Percentiles rank a stretch among this genome's conserved stretches.
phyloP scores from a whole-genome alignment of 2,888 invertebrate species.

The Heliconius charithonia region DNA sequence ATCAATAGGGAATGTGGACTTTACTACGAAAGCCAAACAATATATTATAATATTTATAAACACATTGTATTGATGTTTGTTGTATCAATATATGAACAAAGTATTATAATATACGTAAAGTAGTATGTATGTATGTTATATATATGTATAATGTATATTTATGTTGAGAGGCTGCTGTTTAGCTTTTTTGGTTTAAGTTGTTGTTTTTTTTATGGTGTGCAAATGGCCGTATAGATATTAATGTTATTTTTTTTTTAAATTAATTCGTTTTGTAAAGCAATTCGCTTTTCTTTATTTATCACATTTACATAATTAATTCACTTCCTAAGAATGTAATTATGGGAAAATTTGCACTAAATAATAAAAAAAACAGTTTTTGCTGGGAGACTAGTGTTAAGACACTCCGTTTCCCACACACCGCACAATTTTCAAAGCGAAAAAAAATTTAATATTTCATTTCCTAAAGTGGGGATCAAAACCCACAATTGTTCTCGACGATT shows the following conservation, averaged over 20 bases:
- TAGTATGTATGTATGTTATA: constrained; percentile 20
- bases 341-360: too few species aligned
- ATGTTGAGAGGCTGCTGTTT: constrained; percentile 1
- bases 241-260: neutral
- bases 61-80: constrained; percentile 15
- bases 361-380: too few species aligned
- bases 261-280: neutral
- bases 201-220: neutral
- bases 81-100: constrained; percentile 18
- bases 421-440: too few species aligned
- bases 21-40: constrained; percentile 13
- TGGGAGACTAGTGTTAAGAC: too few species aligned
- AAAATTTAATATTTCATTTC: too few species aligned
- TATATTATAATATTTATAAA: constrained; percentile 10
- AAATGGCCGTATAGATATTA: neutral
- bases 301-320: too few species aligned
- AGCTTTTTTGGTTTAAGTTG: neutral
- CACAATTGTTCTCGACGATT: too few species aligned
- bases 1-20: neutral
- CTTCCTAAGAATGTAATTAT: too few species aligned
- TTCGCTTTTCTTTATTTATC: too few species aligned
- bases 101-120: constrained; percentile 12
- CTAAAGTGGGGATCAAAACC: too few species aligned
- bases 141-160: neutral
- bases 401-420: too few species aligned